A percentile compares a stretch with the other conserved stretches of the same genome.
These are phyloP conservation scores for Crossaster papposus DNA, from an alignment of 53 echinoderm and acorn worm species.

Conservation along the genomic window DNA sequence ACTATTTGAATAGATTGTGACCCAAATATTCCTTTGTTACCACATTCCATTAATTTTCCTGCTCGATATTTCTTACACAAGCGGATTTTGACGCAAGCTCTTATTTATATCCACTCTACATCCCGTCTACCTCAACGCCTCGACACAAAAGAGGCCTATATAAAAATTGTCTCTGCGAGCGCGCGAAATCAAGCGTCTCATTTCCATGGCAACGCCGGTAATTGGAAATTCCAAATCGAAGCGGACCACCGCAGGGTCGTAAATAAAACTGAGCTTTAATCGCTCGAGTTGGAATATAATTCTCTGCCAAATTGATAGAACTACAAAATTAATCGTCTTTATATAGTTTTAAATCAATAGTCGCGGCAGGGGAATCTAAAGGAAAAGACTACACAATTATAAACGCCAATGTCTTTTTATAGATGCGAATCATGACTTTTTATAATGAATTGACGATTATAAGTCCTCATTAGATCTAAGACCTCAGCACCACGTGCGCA, in stretches of 20 bases:
- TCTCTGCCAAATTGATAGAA: not conserved
- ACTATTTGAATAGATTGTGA: too few species aligned
- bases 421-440: too few species aligned
- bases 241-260: not conserved
- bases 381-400: too few species aligned
- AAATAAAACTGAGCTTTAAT: not conserved
- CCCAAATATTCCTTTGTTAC: too few species aligned
- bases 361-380: too few species aligned
- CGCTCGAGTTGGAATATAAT: not conserved
- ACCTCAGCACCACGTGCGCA: too few species aligned
- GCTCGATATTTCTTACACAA: not conserved
- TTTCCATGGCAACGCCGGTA: conserved; percentile 10
- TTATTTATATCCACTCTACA: not conserved
- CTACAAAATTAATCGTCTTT: too few species aligned
- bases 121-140: not conserved
- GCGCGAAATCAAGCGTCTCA: not conserved
- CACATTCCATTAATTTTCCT: too few species aligned
- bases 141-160: not conserved
- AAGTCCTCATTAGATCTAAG: too few species aligned
- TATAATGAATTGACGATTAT: too few species aligned
- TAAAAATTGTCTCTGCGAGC: not conserved
- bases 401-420: too few species aligned
- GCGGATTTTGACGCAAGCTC: not conserved
- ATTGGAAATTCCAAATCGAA: conserved; percentile 21
- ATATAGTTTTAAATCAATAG: too few species aligned